Base-by-base conservation (phyloP, 2,888 invertebrate genomes). In the Agonopterix alstromeriana region DNA sequence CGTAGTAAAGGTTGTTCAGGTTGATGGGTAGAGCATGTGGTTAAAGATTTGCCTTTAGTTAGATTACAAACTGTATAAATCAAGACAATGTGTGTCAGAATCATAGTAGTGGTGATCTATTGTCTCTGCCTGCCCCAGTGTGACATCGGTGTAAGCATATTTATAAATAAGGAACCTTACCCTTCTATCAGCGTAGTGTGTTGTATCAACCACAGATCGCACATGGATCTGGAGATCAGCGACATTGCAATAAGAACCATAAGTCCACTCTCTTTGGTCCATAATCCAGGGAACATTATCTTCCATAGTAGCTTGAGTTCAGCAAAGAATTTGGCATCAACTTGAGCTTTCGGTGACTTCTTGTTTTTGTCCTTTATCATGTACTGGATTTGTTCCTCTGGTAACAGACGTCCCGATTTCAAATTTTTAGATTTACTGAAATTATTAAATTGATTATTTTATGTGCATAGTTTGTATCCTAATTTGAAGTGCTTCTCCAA, bases 131-230 rank as follows among this genome's bases (percentile, higher is more conserved):
- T 9, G 7, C 10, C 10, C 7, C n/a, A 38, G 38, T 38, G 10
- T 0, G 38, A 9, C 38, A 38, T 9, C 3, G 38, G 10, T n/a
- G 38, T 38, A 0, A 38, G 3, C n/a, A 38, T 38, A n/a, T 38
- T 0, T 38, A 38, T n/a, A 38, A 38, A 38, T 38, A 38, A 38
- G 10, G n/a, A 9, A n/a, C 0, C 85, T 84, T 76, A 94, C 95
- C 95, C 96, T 90, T 99, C 99, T 62, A 99, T 93, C 48, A 95
- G 91, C 1, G 99, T 99, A 9, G 96, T 95, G 74, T 95, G 97
- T 69, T 96, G 95, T 61, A 99, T 99, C 90, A 99, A 93, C 98
- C 98, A 99, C 47, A 99, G 91, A 82, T 99, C 99, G 70, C 98
- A 98, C 59, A 97, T 91, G 0, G 99, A 98, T 60, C 98, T 91